These are phyloP conservation scores for Marasmarcha lunaedactyla DNA, from an alignment of 2,888 invertebrate species.

Conservation along the genomic window DNA sequence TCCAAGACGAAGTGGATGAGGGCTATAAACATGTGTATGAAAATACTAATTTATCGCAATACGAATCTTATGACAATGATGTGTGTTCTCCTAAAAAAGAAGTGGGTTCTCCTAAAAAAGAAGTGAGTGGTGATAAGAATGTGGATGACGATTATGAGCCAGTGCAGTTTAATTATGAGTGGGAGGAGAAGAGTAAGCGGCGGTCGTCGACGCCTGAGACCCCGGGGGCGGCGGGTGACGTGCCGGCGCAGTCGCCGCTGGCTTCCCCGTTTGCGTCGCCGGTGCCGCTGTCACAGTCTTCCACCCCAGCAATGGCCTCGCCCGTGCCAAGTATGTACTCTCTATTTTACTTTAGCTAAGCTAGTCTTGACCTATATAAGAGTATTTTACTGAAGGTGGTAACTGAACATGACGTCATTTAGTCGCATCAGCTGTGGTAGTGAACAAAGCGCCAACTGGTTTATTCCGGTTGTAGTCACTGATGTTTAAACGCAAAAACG, in stretches of 20 bases:
- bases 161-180: conserved; percentile 39
- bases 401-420: too few relatives aligned
- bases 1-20: conserved; percentile 26
- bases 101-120: background rate
- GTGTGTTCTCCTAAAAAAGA: conserved; percentile 27
- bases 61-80: conserved; percentile 30
- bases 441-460: too few relatives aligned
- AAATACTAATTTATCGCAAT: conserved; percentile 18
- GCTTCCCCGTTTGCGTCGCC: conserved; percentile 49
- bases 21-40: conserved; percentile 2
- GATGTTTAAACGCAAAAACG: too few relatives aligned
- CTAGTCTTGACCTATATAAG: too few relatives aligned
- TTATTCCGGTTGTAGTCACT: too few relatives aligned
- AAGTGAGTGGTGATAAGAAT: conserved; percentile 16
- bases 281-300: conserved; percentile 33
- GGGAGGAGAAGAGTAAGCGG: conserved; percentile 47
- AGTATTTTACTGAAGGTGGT: too few relatives aligned
- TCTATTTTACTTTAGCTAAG: background rate
- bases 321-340: conserved; percentile 40
- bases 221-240: conserved; percentile 32
- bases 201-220: conserved; percentile 56
- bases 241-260: conserved; percentile 36
- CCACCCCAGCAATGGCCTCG: conserved; percentile 29
- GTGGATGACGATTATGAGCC: conserved; percentile 43
- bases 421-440: too few relatives aligned